These are phyloP conservation scores for Sinella curviseta DNA, from an alignment of 1,140 invertebrate species.

Conservation along the genomic window DNA sequence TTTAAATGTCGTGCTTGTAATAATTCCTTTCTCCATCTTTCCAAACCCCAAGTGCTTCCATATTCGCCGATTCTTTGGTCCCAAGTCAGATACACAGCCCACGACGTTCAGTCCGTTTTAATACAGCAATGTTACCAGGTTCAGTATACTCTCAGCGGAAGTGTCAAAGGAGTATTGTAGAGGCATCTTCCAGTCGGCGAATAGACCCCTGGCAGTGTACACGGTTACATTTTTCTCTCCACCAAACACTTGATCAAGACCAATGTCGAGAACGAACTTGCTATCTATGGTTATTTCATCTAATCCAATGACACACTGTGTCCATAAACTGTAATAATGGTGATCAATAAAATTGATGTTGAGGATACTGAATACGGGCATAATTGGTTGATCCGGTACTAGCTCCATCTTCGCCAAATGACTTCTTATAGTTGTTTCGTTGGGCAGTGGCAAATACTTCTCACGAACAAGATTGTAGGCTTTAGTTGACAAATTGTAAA, in stretches of 20 bases:
- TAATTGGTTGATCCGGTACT: background rate
- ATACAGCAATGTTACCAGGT: background rate
- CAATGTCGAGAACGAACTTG: background rate
- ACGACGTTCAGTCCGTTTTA: background rate
- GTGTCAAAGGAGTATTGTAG: background rate
- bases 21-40: background rate
- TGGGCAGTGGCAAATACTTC: background rate
- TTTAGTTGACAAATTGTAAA: background rate
- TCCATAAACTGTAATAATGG: background rate
- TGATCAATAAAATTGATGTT: background rate
- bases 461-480: background rate
- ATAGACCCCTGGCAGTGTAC: background rate
- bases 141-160: background rate
- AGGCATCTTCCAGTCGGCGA: background rate
- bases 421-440: background rate
- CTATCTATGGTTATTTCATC: background rate
- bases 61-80: conserved; percentile 3
- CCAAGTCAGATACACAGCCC: background rate
- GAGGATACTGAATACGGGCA: background rate
- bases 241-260: background rate
- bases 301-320: background rate
- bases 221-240: background rate
- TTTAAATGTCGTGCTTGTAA: background rate
- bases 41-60: background rate
- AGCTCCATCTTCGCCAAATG: background rate